Conservation (phyloP, 2,113 vertebrate genomes). For the Trogon melanurus region DNA sequence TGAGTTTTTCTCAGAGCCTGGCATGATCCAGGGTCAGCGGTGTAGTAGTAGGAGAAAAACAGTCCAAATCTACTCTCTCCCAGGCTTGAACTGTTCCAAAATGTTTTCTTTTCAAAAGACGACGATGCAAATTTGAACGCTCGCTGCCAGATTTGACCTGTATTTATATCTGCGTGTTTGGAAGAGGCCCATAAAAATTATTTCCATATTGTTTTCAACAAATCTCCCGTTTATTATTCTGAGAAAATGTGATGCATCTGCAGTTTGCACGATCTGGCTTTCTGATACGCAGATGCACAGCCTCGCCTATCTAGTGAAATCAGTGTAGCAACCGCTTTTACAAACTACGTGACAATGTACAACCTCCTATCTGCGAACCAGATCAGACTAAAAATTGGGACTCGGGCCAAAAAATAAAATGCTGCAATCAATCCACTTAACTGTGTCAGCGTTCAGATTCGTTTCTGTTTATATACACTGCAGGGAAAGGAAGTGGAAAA, state of each 20-base stretch:
- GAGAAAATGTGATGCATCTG: conserved; percentile 29
- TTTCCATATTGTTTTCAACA: conserved; percentile 8
- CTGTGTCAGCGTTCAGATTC: conserved; percentile 50
- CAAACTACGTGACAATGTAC: conserved; percentile 15
- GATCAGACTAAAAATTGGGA: conserved; percentile 46
- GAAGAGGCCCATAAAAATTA: not conserved
- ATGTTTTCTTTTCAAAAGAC: not conserved
- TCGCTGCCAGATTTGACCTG: not conserved
- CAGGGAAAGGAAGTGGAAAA: not conserved
- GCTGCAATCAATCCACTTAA: conserved; percentile 35
- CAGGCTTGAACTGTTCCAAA: not conserved
- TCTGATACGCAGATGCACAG: conserved; percentile 43
- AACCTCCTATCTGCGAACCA: conserved; percentile 38
- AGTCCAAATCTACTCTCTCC: not conserved
- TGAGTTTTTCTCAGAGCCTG: not conserved
- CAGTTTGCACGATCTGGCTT: not conserved
- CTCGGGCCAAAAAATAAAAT: conserved; percentile 18
- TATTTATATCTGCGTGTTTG: not conserved
- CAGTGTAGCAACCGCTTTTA: conserved; percentile 45
- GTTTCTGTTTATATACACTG: not conserved
- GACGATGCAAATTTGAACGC: not conserved
- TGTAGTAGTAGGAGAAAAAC: not conserved
- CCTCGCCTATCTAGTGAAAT: conserved; percentile 43
- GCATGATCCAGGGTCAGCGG: rapidly evolving
- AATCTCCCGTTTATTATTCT: conserved; percentile 17